phyloP scores from a whole-genome alignment of 2,888 invertebrate genomes.

The Erebia palarica region DNA sequence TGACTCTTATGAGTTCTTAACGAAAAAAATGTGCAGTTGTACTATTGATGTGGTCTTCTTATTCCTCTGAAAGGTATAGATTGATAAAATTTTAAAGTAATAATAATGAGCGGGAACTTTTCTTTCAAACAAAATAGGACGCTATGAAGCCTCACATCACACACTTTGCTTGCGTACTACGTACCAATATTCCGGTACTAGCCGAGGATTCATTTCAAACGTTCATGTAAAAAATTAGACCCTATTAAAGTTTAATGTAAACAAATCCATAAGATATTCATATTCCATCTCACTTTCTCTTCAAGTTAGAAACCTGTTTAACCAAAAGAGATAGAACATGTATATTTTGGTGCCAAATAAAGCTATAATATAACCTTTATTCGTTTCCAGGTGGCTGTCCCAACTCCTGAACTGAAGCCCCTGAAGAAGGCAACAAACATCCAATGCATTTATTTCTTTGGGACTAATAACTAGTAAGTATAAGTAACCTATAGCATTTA shows the following conservation, averaged over 20 bases:
- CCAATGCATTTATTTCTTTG: conserved; percentile 96
- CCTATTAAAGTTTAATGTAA: neutral
- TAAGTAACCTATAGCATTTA: neutral
- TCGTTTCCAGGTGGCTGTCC: conserved; percentile 88
- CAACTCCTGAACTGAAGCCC: conserved; percentile 89
- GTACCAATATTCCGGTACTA: conserved; percentile 20
- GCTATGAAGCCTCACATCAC: neutral
- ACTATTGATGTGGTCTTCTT: conserved; percentile 1
- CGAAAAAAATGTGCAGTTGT: neutral
- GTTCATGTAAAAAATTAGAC: neutral
- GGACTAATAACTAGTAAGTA: conserved; percentile 97
- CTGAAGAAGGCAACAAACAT: conserved; percentile 87
- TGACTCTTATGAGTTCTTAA: conserved; percentile 17
- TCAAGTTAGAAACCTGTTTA: neutral
- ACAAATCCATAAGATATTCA: conserved; percentile 15
- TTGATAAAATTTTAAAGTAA: conserved; percentile 1
- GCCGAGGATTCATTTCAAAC: neutral
- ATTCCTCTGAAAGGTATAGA: conserved; percentile 4
- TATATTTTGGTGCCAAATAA: conserved; percentile 33
- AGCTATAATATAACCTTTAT: conserved; percentile 30
- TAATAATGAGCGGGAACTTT: conserved; percentile 38
- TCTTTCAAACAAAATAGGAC: conserved; percentile 21
- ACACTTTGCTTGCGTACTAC: neutral
- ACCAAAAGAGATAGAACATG: conserved; percentile 30
- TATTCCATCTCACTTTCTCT: conserved; percentile 22